Base-by-base conservation (phyloP, 2,797 vertebrate genomes). In the Leptatherina wallacei region DNA sequence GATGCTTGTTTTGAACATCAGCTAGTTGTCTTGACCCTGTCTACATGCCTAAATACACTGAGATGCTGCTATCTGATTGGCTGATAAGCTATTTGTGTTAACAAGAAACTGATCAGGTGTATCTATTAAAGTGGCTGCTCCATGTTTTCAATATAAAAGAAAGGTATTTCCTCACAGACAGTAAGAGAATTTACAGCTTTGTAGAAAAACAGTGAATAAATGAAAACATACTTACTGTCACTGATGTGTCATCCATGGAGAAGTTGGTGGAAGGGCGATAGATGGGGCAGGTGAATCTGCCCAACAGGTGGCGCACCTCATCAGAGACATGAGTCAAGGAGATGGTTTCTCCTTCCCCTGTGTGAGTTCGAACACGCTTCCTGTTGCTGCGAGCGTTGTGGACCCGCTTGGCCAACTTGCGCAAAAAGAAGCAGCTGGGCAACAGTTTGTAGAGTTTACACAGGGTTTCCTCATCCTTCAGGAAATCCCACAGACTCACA, bases 231-330 rank as follows among this genome's bases (percentile, higher is more conserved):
- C 92, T 94, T 65, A 94, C 92, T 18, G 85, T 89, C 7, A 55
- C 4, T 0, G 83, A 81, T 0, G 73, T 56, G 0, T 89, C 81
- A 1, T 85, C 87, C 10, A 69, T 70, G 82, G 0, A 92, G 62
- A 71, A 89, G 74, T 44, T 82, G 16, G 12, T 61, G 71, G 20
- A 61, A 2, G 68, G 49, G 5, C 91, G 90, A 78, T 99, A 99
- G 8, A 99, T 84, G 0, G 82, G 95, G 70, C 94, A 86, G 0
- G 97, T 96, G 89, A 96, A 97, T 77, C 92, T 93, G 1, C 98
- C 98, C 77, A 99, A 89, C 22, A 98, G 93, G 81, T 95, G 95
- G 4, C 93, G 91, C 80, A 98, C 93, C 89, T 97, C 96, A 4
- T 94, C 93, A 2, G 96, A 95, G 51, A 98, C 96, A 0, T 96